Evolutionary conservation across 1,140 invertebrate genomes (phyloP).

Genomic region (Temnothorax nylanderi): DNA sequence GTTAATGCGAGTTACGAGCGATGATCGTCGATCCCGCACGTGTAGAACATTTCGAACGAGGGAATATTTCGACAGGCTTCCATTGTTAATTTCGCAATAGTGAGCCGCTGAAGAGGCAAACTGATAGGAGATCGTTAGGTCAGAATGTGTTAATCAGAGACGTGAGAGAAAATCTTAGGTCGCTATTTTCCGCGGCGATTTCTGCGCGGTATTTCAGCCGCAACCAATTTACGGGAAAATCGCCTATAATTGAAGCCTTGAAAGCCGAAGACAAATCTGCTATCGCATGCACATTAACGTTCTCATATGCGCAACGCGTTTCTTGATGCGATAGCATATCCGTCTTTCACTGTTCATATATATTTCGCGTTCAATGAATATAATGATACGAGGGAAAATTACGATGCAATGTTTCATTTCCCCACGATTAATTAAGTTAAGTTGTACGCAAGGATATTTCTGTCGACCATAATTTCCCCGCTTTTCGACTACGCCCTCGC

Average conservation of each 20-base stretch:
- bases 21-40: conserved; percentile 2
- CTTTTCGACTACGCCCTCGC: conserved; percentile 1
- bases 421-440: conserved; percentile 28
- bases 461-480: conserved; percentile 8
- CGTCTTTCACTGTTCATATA: neutral
- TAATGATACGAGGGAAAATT: neutral
- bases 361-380: neutral
- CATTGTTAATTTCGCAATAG: neutral
- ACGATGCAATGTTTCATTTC: neutral
- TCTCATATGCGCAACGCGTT: neutral
- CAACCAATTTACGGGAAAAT: conserved; percentile 5
- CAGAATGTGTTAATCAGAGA: neutral
- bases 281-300: neutral
- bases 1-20: conserved; percentile 15
- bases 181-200: neutral
- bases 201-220: neutral
- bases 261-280: conserved; percentile 26
- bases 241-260: conserved; percentile 15
- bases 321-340: neutral
- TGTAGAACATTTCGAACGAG: neutral
- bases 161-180: neutral
- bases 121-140: neutral
- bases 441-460: neutral
- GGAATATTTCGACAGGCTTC: neutral
- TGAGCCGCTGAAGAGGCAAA: neutral